A percentile compares a stretch with the other conserved stretches of the same genome.
These are phyloP conservation scores for Diabrotica virgifera DNA, from an alignment of 1,140 invertebrate species.

Conservation along the genomic window DNA sequence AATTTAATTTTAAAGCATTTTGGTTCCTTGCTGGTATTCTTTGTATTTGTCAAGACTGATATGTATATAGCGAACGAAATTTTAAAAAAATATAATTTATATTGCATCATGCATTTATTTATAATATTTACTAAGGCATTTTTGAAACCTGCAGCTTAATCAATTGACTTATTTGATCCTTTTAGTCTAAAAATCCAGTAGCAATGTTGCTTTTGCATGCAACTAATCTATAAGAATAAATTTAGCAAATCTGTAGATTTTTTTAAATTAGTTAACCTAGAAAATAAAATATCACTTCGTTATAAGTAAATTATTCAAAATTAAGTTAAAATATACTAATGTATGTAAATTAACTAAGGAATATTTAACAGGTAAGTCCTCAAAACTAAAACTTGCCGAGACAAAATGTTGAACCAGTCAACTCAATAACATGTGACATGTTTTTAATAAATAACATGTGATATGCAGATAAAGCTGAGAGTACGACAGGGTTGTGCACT, in stretches of 20 bases:
- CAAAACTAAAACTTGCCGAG: neutral
- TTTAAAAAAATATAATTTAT: neutral
- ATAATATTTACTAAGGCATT: neutral
- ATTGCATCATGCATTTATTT: neutral
- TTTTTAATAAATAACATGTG: too few species aligned
- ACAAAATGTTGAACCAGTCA: neutral
- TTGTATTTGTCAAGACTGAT: neutral
- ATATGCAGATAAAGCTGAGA: too few species aligned
- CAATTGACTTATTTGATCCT: neutral
- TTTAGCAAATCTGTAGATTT: neutral
- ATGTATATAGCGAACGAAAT: neutral
- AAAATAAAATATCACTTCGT: slow-evolving; percentile 15
- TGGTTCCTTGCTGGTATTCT: too few species aligned
- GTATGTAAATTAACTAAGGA: neutral
- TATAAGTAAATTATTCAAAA: slow-evolving; percentile 8
- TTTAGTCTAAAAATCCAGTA: neutral
- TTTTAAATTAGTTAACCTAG: neutral
- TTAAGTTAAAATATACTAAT: slow-evolving; percentile 11
- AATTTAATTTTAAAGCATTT: too few species aligned
- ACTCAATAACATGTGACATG: too few species aligned
- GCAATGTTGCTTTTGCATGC: slow-evolving; percentile 3
- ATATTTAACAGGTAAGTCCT: neutral
- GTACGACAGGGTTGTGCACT: too few species aligned
- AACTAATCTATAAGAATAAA: slow-evolving; percentile 6
- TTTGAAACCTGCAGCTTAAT: neutral